phyloP scores from a whole-genome alignment of 2,888 invertebrate genomes.

The Lasioglossum morio region DNA sequence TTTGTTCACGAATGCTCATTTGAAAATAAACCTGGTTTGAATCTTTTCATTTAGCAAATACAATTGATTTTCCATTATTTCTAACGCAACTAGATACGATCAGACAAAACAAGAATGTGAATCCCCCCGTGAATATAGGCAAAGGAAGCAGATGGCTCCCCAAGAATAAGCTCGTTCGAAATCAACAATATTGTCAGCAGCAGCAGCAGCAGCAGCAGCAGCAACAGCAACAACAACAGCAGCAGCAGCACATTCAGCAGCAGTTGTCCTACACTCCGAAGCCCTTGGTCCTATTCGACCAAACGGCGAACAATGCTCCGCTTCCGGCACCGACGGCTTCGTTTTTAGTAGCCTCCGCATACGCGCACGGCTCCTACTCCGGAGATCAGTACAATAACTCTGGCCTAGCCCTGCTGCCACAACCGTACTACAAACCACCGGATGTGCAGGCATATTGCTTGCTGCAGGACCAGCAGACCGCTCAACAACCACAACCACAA shows the following conservation, averaged over 20 bases:
- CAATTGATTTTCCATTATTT: neutral
- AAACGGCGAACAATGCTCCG: constrained; percentile 63
- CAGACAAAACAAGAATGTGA: neutral
- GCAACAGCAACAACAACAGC: constrained; percentile 68
- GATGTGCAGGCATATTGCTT: constrained; percentile 77
- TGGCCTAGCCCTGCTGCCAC: constrained; percentile 73
- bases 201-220: constrained; percentile 50
- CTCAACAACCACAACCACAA: constrained; percentile 53
- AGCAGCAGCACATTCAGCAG: constrained; percentile 64
- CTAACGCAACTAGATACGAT: no score
- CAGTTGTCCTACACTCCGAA: constrained; percentile 75
- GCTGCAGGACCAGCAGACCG: constrained; percentile 72
- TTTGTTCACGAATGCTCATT: neutral
- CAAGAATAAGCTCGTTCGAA: constrained; percentile 73
- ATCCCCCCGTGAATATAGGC: constrained; percentile 51
- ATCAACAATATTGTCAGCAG: constrained; percentile 68
- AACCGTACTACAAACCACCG: constrained; percentile 77
- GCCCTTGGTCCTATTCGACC: constrained; percentile 76
- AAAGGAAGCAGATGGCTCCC: constrained; percentile 77
- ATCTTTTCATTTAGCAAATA: neutral
- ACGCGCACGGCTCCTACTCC: constrained; percentile 72
- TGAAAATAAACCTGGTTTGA: neutral
- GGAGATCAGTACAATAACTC: constrained; percentile 75
- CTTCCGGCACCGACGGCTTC: constrained; percentile 69
- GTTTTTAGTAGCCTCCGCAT: constrained; percentile 75